Evolutionary conservation across 2,888 invertebrate species (phyloP).

Genomic region (Andrena flavipes): DNA sequence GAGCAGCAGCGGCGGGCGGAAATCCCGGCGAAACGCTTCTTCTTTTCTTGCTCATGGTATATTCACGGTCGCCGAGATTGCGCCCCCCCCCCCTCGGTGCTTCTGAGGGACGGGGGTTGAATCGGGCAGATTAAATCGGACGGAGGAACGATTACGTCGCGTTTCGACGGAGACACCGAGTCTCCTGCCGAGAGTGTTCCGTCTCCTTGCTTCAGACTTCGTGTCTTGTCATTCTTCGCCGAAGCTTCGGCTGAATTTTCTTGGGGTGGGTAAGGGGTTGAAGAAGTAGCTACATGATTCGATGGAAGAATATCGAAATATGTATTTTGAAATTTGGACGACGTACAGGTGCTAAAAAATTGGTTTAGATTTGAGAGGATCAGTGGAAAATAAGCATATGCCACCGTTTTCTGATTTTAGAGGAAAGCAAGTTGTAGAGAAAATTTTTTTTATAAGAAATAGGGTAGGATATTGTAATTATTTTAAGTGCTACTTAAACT

Average conservation of each 20-base stretch:
- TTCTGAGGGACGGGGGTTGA: slow-evolving; percentile 18
- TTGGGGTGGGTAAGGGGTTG: background rate
- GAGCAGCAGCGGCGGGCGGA: slow-evolving; percentile 41
- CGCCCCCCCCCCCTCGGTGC: slow-evolving; percentile 21
- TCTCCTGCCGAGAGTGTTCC: background rate
- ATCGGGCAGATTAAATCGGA: slow-evolving; percentile 56
- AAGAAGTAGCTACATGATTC: no score
- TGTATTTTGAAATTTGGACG: no score
- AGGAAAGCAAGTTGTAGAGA: no score
- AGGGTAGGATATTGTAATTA: no score
- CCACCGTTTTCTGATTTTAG: no score
- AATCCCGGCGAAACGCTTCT: slow-evolving; percentile 65
- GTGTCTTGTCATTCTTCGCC: background rate
- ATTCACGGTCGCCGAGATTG: slow-evolving; percentile 65
- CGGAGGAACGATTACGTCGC: slow-evolving; percentile 53
- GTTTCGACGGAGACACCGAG: slow-evolving; percentile 30
- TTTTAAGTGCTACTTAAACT: no score
- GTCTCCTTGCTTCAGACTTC: background rate
- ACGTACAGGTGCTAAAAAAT: no score
- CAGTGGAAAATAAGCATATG: no score
- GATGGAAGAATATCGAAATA: no score
- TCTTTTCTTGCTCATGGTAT: slow-evolving; percentile 63
- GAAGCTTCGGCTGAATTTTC: background rate
- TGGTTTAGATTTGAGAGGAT: no score
- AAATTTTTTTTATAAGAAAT: no score